Evolutionary conservation across 2,888 invertebrate genomes (phyloP), one percentile per base, ranked within the genome.

Genomic region (Erebia palarica): DNA sequence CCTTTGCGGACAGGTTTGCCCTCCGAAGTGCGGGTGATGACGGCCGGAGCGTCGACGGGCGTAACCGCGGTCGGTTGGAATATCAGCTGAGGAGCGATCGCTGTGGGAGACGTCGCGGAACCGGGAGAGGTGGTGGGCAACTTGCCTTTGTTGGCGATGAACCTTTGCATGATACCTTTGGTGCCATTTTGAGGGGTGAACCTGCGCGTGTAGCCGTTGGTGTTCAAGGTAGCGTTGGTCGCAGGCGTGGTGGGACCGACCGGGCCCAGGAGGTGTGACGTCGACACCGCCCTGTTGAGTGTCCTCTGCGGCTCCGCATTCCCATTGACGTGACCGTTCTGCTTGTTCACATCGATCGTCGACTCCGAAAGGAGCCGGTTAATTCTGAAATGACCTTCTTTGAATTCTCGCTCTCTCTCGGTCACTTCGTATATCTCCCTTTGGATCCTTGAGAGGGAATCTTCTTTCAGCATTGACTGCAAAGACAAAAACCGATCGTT

Each of bases 381-480:
- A 65, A 91, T 88, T 69, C 92, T 85, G 76, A 93, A 92, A 80
- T 91, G 93, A 21, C 95, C 95, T 79, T 95, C 95, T 78, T 95
- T 94, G 78, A 98, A 95, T 83, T 97, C 97, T 82, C 96, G 94
- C 88, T 98, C 98, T 77, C 97, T 94, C 82, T 97, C 96, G 68
- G 96, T 96, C 73, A 97, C 97, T 90, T 97, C 97, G 81, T 96
- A 96, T 81, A 98, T 97, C 94, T 98, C 98, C 83, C 96, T 95
- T 90, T 98, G 98, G 86, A 98, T 97, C 86, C 97, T 95, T 82
- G 95, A 95, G 81, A 97, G 93, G 76, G 96, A 96, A 89, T 96
- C 95, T 84, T 96, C 94, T 88, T 95, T 95, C 86, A 94, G 88
- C 82, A 94, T 86, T 77, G 91, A 88, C 93, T 94, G 91, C 64